Evolutionary conservation across 2,888 invertebrate species (phyloP).

Genomic region (Cephonodes hylas): DNA sequence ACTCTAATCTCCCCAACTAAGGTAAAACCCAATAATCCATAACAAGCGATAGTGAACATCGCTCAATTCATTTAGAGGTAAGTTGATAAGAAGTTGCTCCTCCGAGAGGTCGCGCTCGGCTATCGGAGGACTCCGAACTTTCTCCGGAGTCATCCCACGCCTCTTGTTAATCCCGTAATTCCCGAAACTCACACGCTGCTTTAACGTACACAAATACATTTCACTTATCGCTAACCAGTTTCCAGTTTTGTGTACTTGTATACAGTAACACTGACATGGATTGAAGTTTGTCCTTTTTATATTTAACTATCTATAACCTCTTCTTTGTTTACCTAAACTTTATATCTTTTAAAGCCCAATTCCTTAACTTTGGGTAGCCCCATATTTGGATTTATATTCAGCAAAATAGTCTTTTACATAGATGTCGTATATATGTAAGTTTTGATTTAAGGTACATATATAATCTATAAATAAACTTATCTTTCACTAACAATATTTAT

Average conservation of each 20-base stretch:
- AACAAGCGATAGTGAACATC: neutral
- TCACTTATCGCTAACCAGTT: neutral
- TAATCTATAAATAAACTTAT: too few relatives aligned
- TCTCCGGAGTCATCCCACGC: neutral
- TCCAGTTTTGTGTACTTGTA: neutral
- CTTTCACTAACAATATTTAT: too few relatives aligned
- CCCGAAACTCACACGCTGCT: neutral
- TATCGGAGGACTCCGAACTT: neutral
- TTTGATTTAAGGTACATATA: too few relatives aligned
- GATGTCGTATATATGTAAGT: too few relatives aligned
- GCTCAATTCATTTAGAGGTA: neutral
- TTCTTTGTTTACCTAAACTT: too few relatives aligned
- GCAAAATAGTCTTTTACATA: too few relatives aligned
- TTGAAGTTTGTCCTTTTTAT: neutral
- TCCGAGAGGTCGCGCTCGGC: neutral
- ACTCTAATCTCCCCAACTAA: neutral
- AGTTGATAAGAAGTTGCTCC: neutral
- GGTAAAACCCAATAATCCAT: neutral
- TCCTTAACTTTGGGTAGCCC: too few relatives aligned
- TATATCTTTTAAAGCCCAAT: too few relatives aligned
- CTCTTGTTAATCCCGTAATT: slow-evolving; percentile 1
- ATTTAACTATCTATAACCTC: too few relatives aligned
- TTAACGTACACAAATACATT: neutral
- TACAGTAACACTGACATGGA: neutral
- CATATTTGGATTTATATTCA: too few relatives aligned